Evolutionary conservation across 2,797 vertebrate species (phyloP).

Genomic region (Poeciliopsis infans): DNA sequence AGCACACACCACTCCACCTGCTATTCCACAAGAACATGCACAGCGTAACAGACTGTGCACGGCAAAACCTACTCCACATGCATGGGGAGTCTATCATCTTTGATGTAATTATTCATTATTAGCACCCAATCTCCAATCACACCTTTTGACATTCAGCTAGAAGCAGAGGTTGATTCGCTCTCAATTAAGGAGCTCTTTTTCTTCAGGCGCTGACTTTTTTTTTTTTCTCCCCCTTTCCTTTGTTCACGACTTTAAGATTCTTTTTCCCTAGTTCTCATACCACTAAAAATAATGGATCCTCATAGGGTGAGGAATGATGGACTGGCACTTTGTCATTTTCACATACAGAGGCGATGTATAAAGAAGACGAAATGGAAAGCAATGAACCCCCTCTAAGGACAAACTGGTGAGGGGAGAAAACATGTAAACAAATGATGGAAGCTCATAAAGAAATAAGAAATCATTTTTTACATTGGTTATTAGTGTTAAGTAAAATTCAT

Average conservation of each 20-base stretch:
- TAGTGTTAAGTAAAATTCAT: not conserved
- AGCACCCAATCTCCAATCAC: conserved; percentile 73
- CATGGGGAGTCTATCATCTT: conserved; percentile 38
- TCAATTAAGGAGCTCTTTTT: conserved; percentile 72
- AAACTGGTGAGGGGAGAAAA: not conserved
- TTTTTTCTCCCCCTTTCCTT: conserved; percentile 26
- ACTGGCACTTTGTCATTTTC: conserved; percentile 12
- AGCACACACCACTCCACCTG: conserved; percentile 57
- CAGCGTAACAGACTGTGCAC: not conserved
- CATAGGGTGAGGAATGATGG: conserved; percentile 37
- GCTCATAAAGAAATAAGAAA: not conserved
- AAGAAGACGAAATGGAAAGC: conserved; percentile 2
- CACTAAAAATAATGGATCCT: conserved; percentile 52
- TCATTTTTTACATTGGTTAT: not conserved
- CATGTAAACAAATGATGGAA: not conserved
- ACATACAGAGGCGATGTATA: conserved; percentile 1
- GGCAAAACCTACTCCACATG: not conserved
- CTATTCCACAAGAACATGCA: conserved; percentile 28
- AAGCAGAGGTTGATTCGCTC: conserved; percentile 68
- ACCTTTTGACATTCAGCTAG: conserved; percentile 74
- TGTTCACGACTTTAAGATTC: conserved; percentile 45
- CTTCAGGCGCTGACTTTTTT: conserved; percentile 60
- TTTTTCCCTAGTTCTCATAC: conserved; percentile 53
- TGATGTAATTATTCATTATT: conserved; percentile 76
- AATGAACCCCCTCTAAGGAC: not conserved